Conservation (phyloP, 2,888 invertebrate genomes). For the Linyphia triangularis region DNA sequence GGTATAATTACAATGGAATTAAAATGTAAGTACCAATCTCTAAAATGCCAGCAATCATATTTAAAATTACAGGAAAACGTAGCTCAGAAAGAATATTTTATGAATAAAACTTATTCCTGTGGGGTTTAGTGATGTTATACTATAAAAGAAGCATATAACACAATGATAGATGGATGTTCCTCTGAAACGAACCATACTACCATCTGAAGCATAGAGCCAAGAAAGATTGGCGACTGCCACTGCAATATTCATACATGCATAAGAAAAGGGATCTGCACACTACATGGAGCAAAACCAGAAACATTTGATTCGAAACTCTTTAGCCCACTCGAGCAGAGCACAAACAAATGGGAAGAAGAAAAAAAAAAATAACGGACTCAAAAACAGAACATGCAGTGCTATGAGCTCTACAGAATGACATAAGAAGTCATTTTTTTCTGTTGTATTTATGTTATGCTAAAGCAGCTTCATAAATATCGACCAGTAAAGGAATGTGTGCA, state of each 20-base stretch:
- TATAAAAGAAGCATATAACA: background rate
- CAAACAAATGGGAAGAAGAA: constrained; percentile 43
- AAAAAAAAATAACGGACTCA: background rate
- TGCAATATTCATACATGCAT: constrained; percentile 50
- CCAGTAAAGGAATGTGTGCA: constrained; percentile 6
- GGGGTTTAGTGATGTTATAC: background rate
- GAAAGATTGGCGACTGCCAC: constrained; percentile 53
- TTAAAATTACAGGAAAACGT: too few species aligned
- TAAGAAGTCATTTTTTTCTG: background rate
- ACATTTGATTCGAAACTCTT: constrained; percentile 14
- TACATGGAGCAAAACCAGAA: background rate
- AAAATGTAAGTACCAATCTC: too few species aligned
- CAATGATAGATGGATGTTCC: background rate
- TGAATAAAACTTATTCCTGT: too few species aligned
- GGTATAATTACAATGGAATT: too few species aligned
- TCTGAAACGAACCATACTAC: background rate
- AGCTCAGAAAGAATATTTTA: too few species aligned
- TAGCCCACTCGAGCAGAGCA: constrained; percentile 27
- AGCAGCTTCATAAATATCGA: constrained; percentile 52
- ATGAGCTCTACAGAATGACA: background rate
- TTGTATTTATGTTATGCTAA: background rate
- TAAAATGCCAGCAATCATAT: too few species aligned
- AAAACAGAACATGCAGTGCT: background rate
- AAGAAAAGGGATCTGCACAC: constrained; percentile 7
- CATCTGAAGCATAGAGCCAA: constrained; percentile 10